Conservation (phyloP, 1,140 invertebrate species). For the Drosophila chauvacae region DNA sequence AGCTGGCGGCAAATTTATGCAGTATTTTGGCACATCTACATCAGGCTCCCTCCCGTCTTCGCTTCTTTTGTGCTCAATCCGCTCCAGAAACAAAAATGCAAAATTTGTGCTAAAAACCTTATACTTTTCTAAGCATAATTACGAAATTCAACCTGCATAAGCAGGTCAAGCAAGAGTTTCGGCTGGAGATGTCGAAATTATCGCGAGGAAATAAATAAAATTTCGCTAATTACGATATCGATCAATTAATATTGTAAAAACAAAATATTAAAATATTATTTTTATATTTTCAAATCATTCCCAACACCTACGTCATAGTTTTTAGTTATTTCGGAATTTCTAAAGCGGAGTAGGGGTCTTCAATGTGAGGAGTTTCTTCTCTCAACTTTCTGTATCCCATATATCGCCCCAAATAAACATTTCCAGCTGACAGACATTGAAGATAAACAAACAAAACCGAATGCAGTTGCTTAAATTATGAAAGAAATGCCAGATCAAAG, state of each 20-base stretch:
- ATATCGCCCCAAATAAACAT: conserved; percentile 40
- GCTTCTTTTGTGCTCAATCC: conserved; percentile 11
- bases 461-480: conserved; percentile 56
- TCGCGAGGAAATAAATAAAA: no score
- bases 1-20: conserved; percentile 59
- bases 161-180: neutral
- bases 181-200: neutral
- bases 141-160: conserved; percentile 42
- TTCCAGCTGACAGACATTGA: conserved; percentile 46
- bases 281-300: neutral
- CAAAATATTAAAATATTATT: neutral
- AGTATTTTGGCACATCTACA: conserved; percentile 28
- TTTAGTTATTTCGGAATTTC: conserved; percentile 9
- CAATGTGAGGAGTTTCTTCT: neutral
- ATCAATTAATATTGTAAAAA: no score
- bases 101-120: conserved; percentile 59
- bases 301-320: neutral
- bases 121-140: conserved; percentile 47
- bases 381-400: conserved; percentile 14
- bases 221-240: no score
- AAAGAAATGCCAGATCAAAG: conserved; percentile 44
- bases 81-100: conserved; percentile 48
- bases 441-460: conserved; percentile 54
- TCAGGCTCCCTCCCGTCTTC: conserved; percentile 29
- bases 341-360: neutral